These are phyloP conservation scores for Maniola jurtina DNA, from an alignment of 1,140 invertebrate species.

Conservation along the genomic window DNA sequence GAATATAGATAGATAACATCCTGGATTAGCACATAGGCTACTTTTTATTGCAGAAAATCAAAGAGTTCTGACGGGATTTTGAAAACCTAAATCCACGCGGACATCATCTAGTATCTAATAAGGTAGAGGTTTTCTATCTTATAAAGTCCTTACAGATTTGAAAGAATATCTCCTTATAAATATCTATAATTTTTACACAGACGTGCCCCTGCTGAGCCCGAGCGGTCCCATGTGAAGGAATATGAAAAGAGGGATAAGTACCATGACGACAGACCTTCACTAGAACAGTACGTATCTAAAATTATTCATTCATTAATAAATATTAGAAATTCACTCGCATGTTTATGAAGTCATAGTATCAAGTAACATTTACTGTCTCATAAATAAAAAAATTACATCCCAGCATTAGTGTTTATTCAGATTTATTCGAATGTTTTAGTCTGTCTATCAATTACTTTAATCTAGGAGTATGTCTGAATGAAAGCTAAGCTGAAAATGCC, in stretches of 20 bases:
- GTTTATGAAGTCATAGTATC: too few relatives aligned
- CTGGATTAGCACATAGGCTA: too few relatives aligned
- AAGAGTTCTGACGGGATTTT: too few relatives aligned
- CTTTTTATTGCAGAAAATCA: too few relatives aligned
- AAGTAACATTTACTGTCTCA: not conserved
- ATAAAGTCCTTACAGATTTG: too few relatives aligned
- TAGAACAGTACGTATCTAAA: slow-evolving; percentile 49
- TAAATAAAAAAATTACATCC: slow-evolving; percentile 8
- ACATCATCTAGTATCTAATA: too few relatives aligned
- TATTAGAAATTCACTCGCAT: not conserved
- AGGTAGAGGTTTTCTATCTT: too few relatives aligned
- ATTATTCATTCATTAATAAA: not conserved
- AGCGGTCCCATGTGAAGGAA: slow-evolving; percentile 55
- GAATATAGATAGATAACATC: too few relatives aligned
- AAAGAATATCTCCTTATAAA: too few relatives aligned
- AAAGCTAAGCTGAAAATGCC: not conserved
- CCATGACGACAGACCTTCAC: slow-evolving; percentile 49
- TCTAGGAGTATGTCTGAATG: not conserved
- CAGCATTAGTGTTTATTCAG: not conserved
- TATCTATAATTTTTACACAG: slow-evolving; percentile 30
- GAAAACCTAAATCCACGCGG: too few relatives aligned
- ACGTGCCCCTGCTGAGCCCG: slow-evolving; percentile 46
- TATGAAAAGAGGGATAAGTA: slow-evolving; percentile 62
- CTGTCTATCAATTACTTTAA: not conserved
- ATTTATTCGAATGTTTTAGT: not conserved